Base-by-base conservation (phyloP, 2,888 invertebrate species). In the Sarcophaga carnaria region DNA sequence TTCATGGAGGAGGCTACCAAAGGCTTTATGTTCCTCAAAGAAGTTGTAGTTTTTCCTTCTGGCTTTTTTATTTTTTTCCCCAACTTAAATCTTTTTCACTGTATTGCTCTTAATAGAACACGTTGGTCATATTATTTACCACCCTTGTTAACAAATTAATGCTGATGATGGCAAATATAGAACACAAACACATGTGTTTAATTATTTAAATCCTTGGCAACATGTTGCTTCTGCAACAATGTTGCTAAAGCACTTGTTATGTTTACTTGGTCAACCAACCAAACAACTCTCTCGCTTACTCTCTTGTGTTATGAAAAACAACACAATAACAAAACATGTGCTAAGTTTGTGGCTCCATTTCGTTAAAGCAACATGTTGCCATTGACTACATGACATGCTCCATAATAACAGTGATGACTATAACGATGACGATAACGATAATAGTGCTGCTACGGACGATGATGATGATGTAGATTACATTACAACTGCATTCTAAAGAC, bases 311-410 rank as follows among this genome's bases (percentile, higher is more conserved):
- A 49, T 14, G 14, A 49, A 14, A 49, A 4, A 14, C 14, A 49
- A 14, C 4, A 54, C 54, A 54, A 54, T 54, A 17, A 17, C 17
- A 54, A 54, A 54, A 54, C 54, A 54, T 54, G 54, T 54, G 54
- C 14, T 5, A 10, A 22, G n/a, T 59, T 70, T 60, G 4, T 11
- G 20, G 22, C 77, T 25, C 37, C 27, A 54, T 54, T 47, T 72
- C n/a, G 2, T 45, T 27, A 45, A 22, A 75, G 70, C 81, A 85
- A 86, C 86, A 86, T 86, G 86, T 76, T 86, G 75, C 70, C 1
- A 47, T 27, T 12, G 59, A 8, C 47, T 77, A 84, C 62, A 76
- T 87, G 87, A 76, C 84, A 87, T 87, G 87, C 81, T 87, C 83
- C 87, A 83, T 49, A 87, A 83, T 49, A 87, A 77, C 49, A 71